phyloP scores from a whole-genome alignment of 2,797 vertebrate genomes.

The Toxotes lorentzi region DNA sequence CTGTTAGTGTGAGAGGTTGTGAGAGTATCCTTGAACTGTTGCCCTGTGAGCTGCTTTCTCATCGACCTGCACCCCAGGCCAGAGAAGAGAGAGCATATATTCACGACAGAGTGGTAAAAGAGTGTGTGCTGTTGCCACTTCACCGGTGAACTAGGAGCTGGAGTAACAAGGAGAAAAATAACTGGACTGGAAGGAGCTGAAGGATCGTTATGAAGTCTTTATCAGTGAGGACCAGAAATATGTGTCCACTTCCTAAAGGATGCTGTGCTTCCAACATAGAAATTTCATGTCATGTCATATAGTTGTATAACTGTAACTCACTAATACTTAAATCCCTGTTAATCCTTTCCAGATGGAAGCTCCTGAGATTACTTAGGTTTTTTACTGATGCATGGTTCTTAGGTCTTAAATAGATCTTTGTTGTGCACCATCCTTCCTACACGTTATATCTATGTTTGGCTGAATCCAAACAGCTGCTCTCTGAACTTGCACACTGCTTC shows the following conservation, averaged over 20 bases:
- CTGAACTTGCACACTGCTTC: no score
- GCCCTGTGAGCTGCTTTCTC: conserved; percentile 35
- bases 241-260: background rate
- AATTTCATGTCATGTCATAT: background rate
- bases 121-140: background rate
- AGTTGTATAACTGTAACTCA: background rate
- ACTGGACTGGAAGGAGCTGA: background rate
- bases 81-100: conserved; percentile 1
- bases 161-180: background rate
- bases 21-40: conserved; percentile 40
- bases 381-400: background rate
- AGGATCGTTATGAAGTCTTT: background rate
- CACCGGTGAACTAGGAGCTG: background rate
- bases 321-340: background rate
- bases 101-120: background rate
- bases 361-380: background rate
- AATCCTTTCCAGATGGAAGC: background rate
- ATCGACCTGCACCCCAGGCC: conserved; percentile 13
- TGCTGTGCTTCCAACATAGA: background rate
- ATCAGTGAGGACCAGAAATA: background rate
- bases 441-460: accelerated
- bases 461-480: background rate
- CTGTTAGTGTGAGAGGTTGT: conserved; percentile 48
- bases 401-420: background rate
- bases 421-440: background rate